Evolutionary conservation across 2,888 invertebrate species (phyloP), one percentile per base, ranked within the genome.

Genomic region (Meteorus colon): DNA sequence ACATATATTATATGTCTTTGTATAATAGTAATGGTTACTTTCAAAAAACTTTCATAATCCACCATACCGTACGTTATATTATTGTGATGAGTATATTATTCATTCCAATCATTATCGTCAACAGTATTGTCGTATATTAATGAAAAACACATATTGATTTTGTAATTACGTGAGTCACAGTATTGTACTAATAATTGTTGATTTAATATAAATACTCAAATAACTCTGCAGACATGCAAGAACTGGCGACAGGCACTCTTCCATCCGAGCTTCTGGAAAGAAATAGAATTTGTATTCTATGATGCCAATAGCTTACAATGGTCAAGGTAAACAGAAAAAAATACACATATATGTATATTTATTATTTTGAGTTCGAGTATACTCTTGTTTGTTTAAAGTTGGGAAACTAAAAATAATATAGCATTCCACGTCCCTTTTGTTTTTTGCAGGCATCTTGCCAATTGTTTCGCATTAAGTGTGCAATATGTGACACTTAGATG

Each of bases 221-320:
- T 66, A 48, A 66, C 12, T 77, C 37, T 63, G 19, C 70, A 89
- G 89, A 89, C 88, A 63, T 92, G 93, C 87, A 90, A 88, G 75
- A 91, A 92, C 81, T 93, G 93, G 93, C 90, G 92, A 78, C 90
- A 86, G 69, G 91, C 91, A 14, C 84, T 92, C 68, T 86, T 88
- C 74, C 89, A 89, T 84, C 90, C 91, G 68, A 88, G 87, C 78
- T 90, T 90, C 77, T 90, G 91, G 90, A 90, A 90, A 73, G 89
- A 86, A 77, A 89, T 91, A 55, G 86, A 87, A 63, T 90, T 90
- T 69, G 85, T 86, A 34, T 84, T 89, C 31, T 85, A 84, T 71
- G 88, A 90, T 78, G 82, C 86, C 76, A 87, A 89, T 69, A 89
- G 85, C 74, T 80, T 89, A 76, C 79, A 82, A 69, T 89, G 90